Percentiles rank a stretch among this genome's conserved stretches.
These are phyloP conservation scores for Melopsittacus undulatus DNA, from an alignment of 2,797 vertebrate species.

Conservation along the genomic window DNA sequence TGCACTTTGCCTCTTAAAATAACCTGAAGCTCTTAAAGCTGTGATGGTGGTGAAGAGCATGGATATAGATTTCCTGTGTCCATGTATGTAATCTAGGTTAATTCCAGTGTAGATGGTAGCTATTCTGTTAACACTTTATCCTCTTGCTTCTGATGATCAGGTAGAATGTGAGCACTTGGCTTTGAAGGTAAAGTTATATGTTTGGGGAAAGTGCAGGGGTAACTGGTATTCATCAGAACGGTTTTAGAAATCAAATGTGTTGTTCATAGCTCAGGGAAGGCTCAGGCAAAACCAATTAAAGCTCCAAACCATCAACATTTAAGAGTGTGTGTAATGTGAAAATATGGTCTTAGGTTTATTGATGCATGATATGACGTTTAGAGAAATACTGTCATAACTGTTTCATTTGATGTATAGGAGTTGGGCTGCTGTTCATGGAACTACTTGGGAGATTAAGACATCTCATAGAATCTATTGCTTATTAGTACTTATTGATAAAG, in stretches of 20 bases:
- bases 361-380: neutral
- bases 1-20: slow-evolving; percentile 80
- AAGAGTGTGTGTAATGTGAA: neutral
- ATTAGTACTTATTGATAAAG: neutral
- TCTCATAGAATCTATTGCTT: no score
- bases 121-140: neutral
- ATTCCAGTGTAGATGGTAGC: neutral
- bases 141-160: neutral
- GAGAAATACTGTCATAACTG: neutral
- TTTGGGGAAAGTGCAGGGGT: neutral
- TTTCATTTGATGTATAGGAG: neutral
- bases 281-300: neutral
- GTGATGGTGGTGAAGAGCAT: slow-evolving; percentile 61
- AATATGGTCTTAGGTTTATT: fast-evolving
- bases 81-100: neutral
- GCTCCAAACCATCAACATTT: fast-evolving
- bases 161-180: neutral
- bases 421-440: neutral
- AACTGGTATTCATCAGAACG: neutral
- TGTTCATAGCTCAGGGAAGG: neutral
- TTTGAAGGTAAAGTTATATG: neutral
- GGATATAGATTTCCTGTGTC: slow-evolving; percentile 39
- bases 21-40: slow-evolving; percentile 67
- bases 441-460: neutral
- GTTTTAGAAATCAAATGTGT: neutral